A percentile compares a stretch with the other conserved stretches of the same genome.
Conservation (phyloP, 2,113 vertebrate genomes). For the Pipra filicauda region DNA sequence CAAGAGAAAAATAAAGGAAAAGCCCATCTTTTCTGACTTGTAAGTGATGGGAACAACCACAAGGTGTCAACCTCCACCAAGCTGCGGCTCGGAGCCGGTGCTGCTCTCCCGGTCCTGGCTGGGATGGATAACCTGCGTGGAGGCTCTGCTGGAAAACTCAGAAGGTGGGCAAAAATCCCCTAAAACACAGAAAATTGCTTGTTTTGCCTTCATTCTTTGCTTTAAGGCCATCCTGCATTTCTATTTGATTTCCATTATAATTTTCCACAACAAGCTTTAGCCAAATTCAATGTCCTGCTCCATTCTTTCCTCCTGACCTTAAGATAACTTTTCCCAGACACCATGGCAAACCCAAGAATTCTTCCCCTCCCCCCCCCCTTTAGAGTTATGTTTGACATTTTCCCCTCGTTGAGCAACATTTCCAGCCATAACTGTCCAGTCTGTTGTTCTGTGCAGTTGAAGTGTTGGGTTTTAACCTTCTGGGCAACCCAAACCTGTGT, state of each 20-base stretch:
- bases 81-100: fast-evolving
- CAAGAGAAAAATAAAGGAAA: too few species aligned
- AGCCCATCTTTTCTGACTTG: fast-evolving
- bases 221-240: neutral
- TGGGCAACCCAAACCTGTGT: neutral
- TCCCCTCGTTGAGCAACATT: neutral
- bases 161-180: neutral
- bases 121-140: fast-evolving
- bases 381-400: neutral
- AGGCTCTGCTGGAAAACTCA: neutral
- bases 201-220: fast-evolving
- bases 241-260: fast-evolving
- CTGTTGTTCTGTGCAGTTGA: neutral
- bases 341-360: neutral
- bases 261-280: fast-evolving
- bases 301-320: neutral
- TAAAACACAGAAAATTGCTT: fast-evolving
- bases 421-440: neutral
- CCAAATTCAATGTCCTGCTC: neutral
- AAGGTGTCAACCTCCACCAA: conserved; percentile 47
- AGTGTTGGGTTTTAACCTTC: neutral
- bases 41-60: neutral
- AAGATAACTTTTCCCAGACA: neutral
- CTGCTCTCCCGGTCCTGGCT: fast-evolving
- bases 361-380: neutral